Evolutionary conservation across 1,140 invertebrate species (phyloP).

Genomic region (Catajapyx aquilonaris): DNA sequence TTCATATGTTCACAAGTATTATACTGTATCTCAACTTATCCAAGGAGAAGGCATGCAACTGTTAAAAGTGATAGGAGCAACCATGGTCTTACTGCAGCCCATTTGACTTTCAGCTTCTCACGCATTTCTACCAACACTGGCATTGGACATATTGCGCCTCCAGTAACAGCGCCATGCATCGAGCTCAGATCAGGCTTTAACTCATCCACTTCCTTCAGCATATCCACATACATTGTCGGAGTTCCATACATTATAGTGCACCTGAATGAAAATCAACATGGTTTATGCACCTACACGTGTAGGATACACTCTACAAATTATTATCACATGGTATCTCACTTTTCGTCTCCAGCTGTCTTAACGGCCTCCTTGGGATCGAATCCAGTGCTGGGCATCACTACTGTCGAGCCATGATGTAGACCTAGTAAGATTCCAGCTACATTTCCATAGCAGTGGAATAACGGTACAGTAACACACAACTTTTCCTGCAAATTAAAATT

Average conservation of each 20-base stretch:
- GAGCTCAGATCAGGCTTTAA: slow-evolving; percentile 19
- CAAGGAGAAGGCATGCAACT: no score
- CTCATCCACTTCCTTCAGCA: slow-evolving; percentile 29
- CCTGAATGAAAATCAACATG: slow-evolving; percentile 20
- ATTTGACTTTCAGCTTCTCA: slow-evolving; percentile 23
- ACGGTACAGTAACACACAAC: slow-evolving; percentile 66
- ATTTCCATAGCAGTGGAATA: slow-evolving; percentile 82
- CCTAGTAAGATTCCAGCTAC: slow-evolving; percentile 39
- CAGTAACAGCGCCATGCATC: slow-evolving; percentile 37
- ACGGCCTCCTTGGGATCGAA: slow-evolving; percentile 47
- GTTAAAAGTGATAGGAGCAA: no score
- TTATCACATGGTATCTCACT: slow-evolving; percentile 26
- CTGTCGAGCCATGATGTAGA: slow-evolving; percentile 38
- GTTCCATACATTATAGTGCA: slow-evolving; percentile 70
- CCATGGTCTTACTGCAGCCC: slow-evolving; percentile 23
- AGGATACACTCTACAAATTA: no score
- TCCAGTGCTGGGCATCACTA: slow-evolving; percentile 41
- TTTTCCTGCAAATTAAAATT: no score
- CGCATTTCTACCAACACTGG: slow-evolving; percentile 41
- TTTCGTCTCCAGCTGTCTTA: slow-evolving; percentile 41
- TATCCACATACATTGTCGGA: slow-evolving; percentile 90
- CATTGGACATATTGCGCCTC: slow-evolving; percentile 53
- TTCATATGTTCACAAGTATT: no score
- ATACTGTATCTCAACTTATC: no score
- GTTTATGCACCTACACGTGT: neutral